Evolutionary conservation across 2,888 invertebrate genomes (phyloP).

Genomic region (Drosophila sordidula): DNA sequence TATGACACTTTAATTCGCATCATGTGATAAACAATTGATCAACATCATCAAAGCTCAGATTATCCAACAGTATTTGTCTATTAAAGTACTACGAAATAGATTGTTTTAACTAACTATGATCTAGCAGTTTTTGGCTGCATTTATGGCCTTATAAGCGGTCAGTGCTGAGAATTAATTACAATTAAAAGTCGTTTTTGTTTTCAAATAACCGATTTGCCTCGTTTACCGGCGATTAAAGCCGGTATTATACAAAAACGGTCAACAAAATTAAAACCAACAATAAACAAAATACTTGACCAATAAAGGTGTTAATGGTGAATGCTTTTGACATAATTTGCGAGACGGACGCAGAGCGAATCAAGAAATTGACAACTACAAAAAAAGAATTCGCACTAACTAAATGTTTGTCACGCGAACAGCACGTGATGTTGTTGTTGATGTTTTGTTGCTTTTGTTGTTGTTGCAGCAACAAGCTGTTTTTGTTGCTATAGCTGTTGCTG

Average conservation of each 20-base stretch:
- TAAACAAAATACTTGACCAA: constrained; percentile 41
- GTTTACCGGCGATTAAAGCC: background rate
- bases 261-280: constrained; percentile 1
- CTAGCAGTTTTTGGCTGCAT: constrained; percentile 9
- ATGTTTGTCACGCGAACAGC: constrained; percentile 56
- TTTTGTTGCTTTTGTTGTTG: constrained; percentile 10
- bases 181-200: constrained; percentile 8
- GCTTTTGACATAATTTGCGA: constrained; percentile 30
- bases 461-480: background rate
- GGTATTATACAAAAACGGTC: background rate
- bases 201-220: constrained; percentile 19
- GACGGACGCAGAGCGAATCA: constrained; percentile 13
- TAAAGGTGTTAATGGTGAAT: constrained; percentile 67
- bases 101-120: constrained; percentile 29
- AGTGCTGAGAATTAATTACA: constrained; percentile 27
- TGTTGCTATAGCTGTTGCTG: constrained; percentile 14
- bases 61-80: constrained; percentile 11
- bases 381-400: constrained; percentile 22
- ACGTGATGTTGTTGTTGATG: constrained; percentile 36
- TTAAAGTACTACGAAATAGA: constrained; percentile 9
- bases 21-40: constrained; percentile 47
- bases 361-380: constrained; percentile 33
- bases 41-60: constrained; percentile 13
- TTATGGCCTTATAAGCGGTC: constrained; percentile 16
- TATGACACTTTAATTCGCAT: constrained; percentile 11